Percentiles rank a stretch among this genome's conserved stretches.
phyloP scores from a whole-genome alignment of 2,113 vertebrate species.

The Dunckerocampus dactyliophorus region DNA sequence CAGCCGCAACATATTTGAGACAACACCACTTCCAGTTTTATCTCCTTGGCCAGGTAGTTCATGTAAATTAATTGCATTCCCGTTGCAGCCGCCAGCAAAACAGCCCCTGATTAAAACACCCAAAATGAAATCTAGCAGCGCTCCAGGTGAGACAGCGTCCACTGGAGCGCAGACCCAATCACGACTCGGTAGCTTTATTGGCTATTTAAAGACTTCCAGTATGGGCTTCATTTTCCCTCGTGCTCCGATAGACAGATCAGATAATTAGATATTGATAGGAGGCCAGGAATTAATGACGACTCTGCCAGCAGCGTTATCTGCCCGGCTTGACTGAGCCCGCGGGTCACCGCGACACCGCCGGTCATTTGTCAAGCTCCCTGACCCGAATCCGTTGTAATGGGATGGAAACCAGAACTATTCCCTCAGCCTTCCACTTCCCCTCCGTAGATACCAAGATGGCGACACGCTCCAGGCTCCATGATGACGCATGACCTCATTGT shows the following conservation, averaged over 20 bases:
- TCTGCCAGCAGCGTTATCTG: conserved; percentile 56
- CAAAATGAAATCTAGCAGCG: conserved; percentile 32
- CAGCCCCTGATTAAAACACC: conserved; percentile 53
- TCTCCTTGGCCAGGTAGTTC: conserved; percentile 49
- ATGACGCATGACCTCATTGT: too few relatives aligned
- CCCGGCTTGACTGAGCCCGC: background rate
- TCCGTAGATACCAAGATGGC: too few relatives aligned
- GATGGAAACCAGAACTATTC: conserved; percentile 11
- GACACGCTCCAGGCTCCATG: too few relatives aligned
- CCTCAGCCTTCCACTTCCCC: too few relatives aligned
- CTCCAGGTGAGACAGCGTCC: conserved; percentile 25
- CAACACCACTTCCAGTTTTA: conserved; percentile 24
- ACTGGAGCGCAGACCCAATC: conserved; percentile 20
- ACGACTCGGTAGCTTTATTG: conserved; percentile 35
- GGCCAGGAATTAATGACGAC: conserved; percentile 70
- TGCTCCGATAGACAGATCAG: conserved; percentile 49
- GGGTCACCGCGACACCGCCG: conserved; percentile 42
- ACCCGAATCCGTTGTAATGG: conserved; percentile 60
- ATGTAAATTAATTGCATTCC: conserved; percentile 56
- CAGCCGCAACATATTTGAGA: background rate
- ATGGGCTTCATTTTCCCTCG: conserved; percentile 52
- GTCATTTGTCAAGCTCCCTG: conserved; percentile 58
- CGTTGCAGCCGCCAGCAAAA: conserved; percentile 32
- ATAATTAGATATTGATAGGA: conserved; percentile 77
- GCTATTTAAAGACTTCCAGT: conserved; percentile 50